A percentile compares a stretch with the other conserved stretches of the same genome.
phyloP scores from a whole-genome alignment of 2,113 vertebrate genomes.

The Condylura cristata region DNA sequence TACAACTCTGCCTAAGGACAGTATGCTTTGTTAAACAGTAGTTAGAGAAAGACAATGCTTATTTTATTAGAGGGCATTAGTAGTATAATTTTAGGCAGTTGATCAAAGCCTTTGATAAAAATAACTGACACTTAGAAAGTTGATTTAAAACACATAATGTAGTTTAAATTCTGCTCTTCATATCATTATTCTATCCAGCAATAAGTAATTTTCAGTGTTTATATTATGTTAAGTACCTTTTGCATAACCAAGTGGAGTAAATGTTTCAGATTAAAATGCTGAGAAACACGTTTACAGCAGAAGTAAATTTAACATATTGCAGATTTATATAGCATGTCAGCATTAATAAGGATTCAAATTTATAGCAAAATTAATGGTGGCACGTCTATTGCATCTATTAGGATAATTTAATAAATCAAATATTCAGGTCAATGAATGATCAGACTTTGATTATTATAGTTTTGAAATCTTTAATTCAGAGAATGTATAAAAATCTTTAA shows the following conservation, averaged over 20 bases:
- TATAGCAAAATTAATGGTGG: constrained; percentile 63
- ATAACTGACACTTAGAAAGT: not conserved
- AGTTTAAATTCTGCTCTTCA: not conserved
- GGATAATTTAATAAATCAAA: constrained; percentile 77
- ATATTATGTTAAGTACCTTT: constrained; percentile 24
- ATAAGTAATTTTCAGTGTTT: not conserved
- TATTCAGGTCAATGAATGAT: constrained; percentile 64
- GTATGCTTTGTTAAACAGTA: not conserved
- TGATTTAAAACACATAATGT: not conserved
- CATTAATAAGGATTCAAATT: constrained; percentile 65
- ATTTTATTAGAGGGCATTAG: not conserved
- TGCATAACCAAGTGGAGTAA: constrained; percentile 27
- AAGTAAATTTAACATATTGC: constrained; percentile 55
- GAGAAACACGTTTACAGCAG: constrained; percentile 30
- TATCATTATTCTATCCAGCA: not conserved
- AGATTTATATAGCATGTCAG: constrained; percentile 14
- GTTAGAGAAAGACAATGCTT: not conserved
- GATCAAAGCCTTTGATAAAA: not conserved
- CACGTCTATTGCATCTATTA: constrained; percentile 67
- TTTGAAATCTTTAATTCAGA: constrained; percentile 61
- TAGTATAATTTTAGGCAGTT: not conserved
- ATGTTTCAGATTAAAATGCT: constrained; percentile 60
- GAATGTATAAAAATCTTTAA: constrained; percentile 62
- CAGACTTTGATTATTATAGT: constrained; percentile 69
- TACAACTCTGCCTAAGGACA: not conserved